phyloP scores from a whole-genome alignment of 2,888 invertebrate species.

The Anodontia alba region DNA sequence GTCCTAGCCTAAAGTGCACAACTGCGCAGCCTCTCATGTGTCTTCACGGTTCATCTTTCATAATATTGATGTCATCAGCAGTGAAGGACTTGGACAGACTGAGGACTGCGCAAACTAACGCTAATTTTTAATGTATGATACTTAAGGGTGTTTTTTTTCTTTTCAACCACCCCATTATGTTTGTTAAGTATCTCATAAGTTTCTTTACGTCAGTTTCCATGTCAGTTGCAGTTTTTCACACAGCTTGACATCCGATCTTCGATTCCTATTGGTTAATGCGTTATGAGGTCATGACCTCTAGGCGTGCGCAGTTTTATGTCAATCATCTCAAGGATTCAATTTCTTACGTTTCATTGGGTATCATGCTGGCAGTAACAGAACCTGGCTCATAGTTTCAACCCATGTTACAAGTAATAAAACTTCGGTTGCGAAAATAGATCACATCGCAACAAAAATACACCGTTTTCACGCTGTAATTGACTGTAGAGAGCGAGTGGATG shows the following conservation, averaged over 20 bases:
- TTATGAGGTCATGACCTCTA: conserved; percentile 5
- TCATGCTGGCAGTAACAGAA: neutral
- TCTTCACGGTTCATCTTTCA: no score
- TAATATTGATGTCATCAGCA: no score
- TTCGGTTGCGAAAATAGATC: neutral
- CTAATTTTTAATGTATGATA: no score
- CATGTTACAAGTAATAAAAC: neutral
- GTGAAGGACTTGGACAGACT: no score
- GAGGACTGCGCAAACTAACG: no score
- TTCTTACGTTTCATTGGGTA: conserved; percentile 18
- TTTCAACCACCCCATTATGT: neutral
- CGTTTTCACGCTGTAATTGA: conserved; percentile 1
- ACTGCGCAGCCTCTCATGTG: no score
- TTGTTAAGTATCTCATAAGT: neutral
- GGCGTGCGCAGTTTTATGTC: conserved; percentile 17
- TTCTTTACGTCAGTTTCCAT: conserved; percentile 3
- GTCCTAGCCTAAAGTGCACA: no score
- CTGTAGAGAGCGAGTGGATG: conserved; percentile 1
- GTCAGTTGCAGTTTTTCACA: conserved; percentile 17
- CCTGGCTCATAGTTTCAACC: neutral
- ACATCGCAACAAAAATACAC: conserved; percentile 1
- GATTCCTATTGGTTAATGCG: neutral
- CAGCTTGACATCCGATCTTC: neutral
- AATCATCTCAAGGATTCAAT: conserved; percentile 14
- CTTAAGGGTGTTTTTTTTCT: no score